A percentile compares a stretch with the other conserved stretches of the same genome.
Evolutionary conservation across 2,797 vertebrate species (phyloP).

Genomic region (Hyperoplus immaculatus): DNA sequence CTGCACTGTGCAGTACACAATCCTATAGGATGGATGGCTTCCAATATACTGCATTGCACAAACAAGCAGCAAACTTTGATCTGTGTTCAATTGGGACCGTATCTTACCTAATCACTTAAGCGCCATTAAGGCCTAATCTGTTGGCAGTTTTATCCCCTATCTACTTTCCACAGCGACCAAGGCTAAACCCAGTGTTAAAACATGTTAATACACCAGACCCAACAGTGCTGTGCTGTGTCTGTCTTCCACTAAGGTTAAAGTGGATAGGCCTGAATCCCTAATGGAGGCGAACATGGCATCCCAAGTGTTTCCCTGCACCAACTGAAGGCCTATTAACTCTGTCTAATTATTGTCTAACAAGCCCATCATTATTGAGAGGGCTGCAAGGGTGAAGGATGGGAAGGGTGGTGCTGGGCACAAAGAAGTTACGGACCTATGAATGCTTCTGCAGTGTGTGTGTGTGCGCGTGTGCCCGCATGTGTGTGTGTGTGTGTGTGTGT

Average conservation of each 20-base stretch:
- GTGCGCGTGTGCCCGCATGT: slow-evolving; percentile 1
- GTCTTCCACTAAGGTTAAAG: slow-evolving; percentile 31
- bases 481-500: slow-evolving; percentile 9
- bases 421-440: slow-evolving; percentile 38
- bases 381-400: slow-evolving; percentile 51
- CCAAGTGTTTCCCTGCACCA: slow-evolving; percentile 27
- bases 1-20: slow-evolving; percentile 46
- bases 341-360: slow-evolving; percentile 73
- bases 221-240: slow-evolving; percentile 16
- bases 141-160: slow-evolving; percentile 2
- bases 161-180: slow-evolving; percentile 24
- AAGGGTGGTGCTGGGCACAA: slow-evolving; percentile 30
- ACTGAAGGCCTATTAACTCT: slow-evolving; percentile 61
- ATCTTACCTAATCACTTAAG: slow-evolving; percentile 38
- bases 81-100: slow-evolving; percentile 37
- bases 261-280: slow-evolving; percentile 20
- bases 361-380: slow-evolving; percentile 61
- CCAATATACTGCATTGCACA: slow-evolving; percentile 20
- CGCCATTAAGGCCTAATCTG: slow-evolving; percentile 19
- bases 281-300: slow-evolving; percentile 40
- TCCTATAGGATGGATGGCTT: slow-evolving; percentile 28
- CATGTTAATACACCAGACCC: slow-evolving; percentile 5
- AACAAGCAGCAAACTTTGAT: slow-evolving; percentile 58
- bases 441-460: slow-evolving; percentile 15
- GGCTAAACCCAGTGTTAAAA: slow-evolving; percentile 33